Base-by-base conservation (phyloP, 2,113 vertebrate genomes). In the Noturus placidus region DNA sequence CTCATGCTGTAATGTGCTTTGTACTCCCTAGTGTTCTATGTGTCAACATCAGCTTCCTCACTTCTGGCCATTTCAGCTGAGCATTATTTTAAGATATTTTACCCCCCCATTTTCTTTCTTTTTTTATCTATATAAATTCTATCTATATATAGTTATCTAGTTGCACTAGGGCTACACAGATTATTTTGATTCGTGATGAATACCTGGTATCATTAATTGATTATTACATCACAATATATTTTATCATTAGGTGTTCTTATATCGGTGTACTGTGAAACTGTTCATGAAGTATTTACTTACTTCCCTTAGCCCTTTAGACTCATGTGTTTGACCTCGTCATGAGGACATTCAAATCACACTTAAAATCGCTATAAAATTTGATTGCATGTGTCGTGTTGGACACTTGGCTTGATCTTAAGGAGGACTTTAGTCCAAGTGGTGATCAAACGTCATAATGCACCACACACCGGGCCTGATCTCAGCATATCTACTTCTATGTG, bases 371-470 rank as follows among this genome's bases (percentile, higher is more conserved):
- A 82, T 22, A 79, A 19, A 82, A 46, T 61, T 13, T 88, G 15
- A 83, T 80, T 84, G 65, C 76, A 42, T 85, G 22, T 38, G 69
- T n/a, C 8, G 20, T 59, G 84, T 30, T 74, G 54, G 46, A 14
- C 35, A 52, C 30, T 56, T 85, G 38, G 57, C n/a, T 74, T 65
- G 33, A 42, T 57, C 27, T n/a, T 85, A 57, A 50, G 22, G 57
- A 33, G 83, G 70, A 85, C 87, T 74, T 46, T 76, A 69, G 46
- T 15, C 50, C 25, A 76, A 14, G 13, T 85, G 56, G 38, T 83
- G 11, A 81, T 59, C 63, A 70, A 87, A 59, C 74, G 15, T 25
- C 74, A n/a, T 70, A 56, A 27, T 2, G 33, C n/a, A 42, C 27
- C 35, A 46, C 17, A 35, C 57, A 46, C 50, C 61, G 38, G 42